Evolutionary conservation across 2,888 invertebrate species (phyloP).

Genomic region (Hermaeophaga mercurialis): DNA sequence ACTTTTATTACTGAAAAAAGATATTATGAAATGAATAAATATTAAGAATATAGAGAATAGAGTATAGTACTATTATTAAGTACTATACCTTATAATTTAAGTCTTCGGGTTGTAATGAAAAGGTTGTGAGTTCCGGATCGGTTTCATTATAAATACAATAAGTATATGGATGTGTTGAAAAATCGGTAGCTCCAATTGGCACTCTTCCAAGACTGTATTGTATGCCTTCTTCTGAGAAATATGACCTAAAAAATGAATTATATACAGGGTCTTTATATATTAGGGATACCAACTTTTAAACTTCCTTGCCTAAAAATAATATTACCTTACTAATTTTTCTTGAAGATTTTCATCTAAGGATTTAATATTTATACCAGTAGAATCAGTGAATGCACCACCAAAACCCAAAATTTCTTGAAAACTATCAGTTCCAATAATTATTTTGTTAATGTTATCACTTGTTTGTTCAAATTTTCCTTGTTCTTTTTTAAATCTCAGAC

Average conservation of each 20-base stretch:
- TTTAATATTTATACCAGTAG: constrained; percentile 67
- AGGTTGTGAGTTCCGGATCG: constrained; percentile 65
- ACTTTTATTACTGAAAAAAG: too few relatives aligned
- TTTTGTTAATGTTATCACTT: not conserved
- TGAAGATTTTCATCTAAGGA: constrained; percentile 62
- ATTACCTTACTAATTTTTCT: constrained; percentile 58
- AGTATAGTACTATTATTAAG: constrained; percentile 53
- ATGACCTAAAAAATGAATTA: constrained; percentile 57
- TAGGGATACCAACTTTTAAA: not conserved
- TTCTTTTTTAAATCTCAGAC: constrained; percentile 57
- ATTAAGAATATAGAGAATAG: too few relatives aligned
- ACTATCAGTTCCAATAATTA: constrained; percentile 7
- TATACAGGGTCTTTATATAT: not conserved
- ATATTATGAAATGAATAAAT: too few relatives aligned
- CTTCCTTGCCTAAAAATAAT: not conserved
- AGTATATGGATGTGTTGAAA: constrained; percentile 79
- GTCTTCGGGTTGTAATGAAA: constrained; percentile 71
- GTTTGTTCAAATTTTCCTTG: not conserved
- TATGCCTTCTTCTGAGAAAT: constrained; percentile 68
- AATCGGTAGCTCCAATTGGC: constrained; percentile 86
- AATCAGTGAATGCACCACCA: constrained; percentile 56
- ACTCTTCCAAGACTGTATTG: constrained; percentile 80
- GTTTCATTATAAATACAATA: constrained; percentile 65
- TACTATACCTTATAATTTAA: constrained; percentile 63
- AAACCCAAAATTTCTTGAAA: constrained; percentile 78